Evolutionary conservation across 2,797 vertebrate species (phyloP).

Genomic region (Enteromius paludinosus): DNA sequence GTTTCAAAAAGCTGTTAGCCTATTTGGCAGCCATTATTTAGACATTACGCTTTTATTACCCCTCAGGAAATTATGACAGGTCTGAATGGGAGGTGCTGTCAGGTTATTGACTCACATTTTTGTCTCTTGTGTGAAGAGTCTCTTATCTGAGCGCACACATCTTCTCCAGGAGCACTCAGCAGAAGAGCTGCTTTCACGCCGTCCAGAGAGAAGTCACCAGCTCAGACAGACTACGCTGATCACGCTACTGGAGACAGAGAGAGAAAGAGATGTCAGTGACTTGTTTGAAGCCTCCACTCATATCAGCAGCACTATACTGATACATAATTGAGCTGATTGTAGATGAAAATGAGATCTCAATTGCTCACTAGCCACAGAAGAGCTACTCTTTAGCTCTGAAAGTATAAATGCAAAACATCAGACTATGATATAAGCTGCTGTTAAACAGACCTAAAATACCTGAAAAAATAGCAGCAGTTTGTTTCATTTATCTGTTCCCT

Average conservation of each 20-base stretch:
- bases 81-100: slow-evolving; percentile 1
- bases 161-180: slow-evolving; percentile 57
- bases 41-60: background rate
- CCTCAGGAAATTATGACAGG: slow-evolving; percentile 4
- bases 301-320: background rate
- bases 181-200: slow-evolving; percentile 52
- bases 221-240: slow-evolving; percentile 12
- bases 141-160: slow-evolving; percentile 59
- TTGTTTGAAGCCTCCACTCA: slow-evolving; percentile 12
- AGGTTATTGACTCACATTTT: slow-evolving; percentile 55
- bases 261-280: background rate
- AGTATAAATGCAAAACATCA: background rate
- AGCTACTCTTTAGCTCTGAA: background rate
- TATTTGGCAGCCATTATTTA: background rate
- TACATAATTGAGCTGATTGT: background rate
- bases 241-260: slow-evolving; percentile 26
- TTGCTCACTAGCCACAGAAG: background rate
- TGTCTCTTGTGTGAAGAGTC: slow-evolving; percentile 47
- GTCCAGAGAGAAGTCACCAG: slow-evolving; percentile 46
- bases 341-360: background rate
- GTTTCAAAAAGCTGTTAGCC: background rate
- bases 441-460: background rate
- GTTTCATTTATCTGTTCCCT: background rate
- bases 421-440: background rate
- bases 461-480: background rate